Evolutionary conservation across 2,888 invertebrate species (phyloP).

Genomic region (Tillus elongatus): DNA sequence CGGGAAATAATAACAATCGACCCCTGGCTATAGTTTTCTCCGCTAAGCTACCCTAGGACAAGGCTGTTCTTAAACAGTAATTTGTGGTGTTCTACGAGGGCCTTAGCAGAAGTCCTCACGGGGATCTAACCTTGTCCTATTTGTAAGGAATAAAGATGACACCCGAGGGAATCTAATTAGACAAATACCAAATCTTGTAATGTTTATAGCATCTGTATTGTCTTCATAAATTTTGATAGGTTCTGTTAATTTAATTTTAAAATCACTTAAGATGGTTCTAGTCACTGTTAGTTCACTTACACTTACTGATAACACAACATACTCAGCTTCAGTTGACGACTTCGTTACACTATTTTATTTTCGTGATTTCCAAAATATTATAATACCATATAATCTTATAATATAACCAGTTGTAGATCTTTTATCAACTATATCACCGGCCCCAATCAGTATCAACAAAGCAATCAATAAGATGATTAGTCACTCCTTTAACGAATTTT

Average conservation of each 20-base stretch:
- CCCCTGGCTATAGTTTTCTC: no score
- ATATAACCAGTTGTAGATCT: constrained; percentile 12
- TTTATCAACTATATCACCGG: constrained; percentile 24
- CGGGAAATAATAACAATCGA: no score
- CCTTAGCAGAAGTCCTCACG: no score
- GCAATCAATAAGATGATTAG: constrained; percentile 18
- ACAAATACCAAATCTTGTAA: constrained; percentile 1
- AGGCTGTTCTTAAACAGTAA: no score
- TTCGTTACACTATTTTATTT: constrained; percentile 30
- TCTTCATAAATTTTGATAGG: constrained; percentile 3
- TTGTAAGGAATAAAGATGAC: no score
- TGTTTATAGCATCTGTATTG: constrained; percentile 3
- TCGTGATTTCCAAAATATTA: constrained; percentile 27
- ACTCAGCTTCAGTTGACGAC: constrained; percentile 23
- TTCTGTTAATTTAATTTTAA: not conserved
- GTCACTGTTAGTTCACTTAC: not conserved
- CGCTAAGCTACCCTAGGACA: no score
- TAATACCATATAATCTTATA: constrained; percentile 10
- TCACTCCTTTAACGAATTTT: no score
- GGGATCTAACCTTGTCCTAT: no score
- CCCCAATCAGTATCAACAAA: constrained; percentile 34
- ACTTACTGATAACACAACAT: constrained; percentile 17
- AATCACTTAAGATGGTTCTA: not conserved
- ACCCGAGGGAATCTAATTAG: no score
- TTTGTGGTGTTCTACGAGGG: no score